Conservation (phyloP, 2,797 vertebrate species). For the Darevskia mixta region DNA sequence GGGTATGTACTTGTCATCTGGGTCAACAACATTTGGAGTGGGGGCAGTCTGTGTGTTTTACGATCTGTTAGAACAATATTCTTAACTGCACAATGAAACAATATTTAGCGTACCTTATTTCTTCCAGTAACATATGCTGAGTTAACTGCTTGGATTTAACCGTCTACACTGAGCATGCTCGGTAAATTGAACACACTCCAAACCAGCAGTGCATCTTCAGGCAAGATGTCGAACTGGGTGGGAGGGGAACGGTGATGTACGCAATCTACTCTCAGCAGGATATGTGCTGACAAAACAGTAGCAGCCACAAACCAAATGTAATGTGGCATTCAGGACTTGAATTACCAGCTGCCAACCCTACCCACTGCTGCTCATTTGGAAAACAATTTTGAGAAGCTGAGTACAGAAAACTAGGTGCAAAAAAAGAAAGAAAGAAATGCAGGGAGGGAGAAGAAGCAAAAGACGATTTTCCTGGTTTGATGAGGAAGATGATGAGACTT, state of each 20-base stretch:
- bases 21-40: background rate
- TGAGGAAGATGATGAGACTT: constrained; percentile 46
- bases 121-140: constrained; percentile 23
- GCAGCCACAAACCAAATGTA: constrained; percentile 33
- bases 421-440: constrained; percentile 6
- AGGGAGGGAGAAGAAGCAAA: background rate
- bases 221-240: background rate
- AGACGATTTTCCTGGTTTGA: constrained; percentile 29
- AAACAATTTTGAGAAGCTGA: constrained; percentile 7
- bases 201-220: background rate
- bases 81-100: constrained; percentile 53
- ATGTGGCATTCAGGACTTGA: constrained; percentile 17
- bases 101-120: constrained; percentile 48
- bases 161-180: background rate
- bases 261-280: constrained; percentile 32
- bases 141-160: background rate
- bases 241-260: background rate
- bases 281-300: constrained; percentile 34
- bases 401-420: constrained; percentile 38
- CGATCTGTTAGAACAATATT: constrained; percentile 45
- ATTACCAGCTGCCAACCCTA: constrained; percentile 43
- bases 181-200: background rate
- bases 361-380: constrained; percentile 2
- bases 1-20: background rate
- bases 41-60: constrained; percentile 23